Evolutionary conservation across 2,888 invertebrate species (phyloP), one percentile per base, ranked within the genome.

Genomic region (Xanthorhoe spadicearia): DNA sequence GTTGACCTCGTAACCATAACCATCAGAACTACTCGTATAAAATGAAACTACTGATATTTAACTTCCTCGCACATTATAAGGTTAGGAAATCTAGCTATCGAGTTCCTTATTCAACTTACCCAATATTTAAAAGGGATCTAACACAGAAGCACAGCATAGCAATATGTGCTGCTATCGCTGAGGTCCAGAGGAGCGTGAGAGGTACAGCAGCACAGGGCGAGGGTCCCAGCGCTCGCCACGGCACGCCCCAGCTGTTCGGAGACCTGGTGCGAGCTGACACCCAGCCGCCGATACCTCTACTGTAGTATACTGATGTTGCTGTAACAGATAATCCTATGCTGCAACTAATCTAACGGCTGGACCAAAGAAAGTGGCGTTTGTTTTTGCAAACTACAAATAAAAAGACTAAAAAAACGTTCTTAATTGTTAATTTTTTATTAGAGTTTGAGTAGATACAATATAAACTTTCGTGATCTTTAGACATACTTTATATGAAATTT

Each of bases 301-400:
- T 93, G 81, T 86, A 93, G 88, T 93, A 93, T 3, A 92, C 89
- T 71, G 93, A 93, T 58, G 83, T 86, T 1, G 92, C 92, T 93
- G 78, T 0, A 76, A 79, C 8, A 48, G 55, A 52, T 13, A 1
- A 7, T 32, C 3, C 7, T 6, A 32, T 7, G 3, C 6, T 7
- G 32, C 8, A 6, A 32, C 2, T 32, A 32, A 32, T 6, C 0
- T 0, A 32, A 5, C 3, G 0, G 32, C 6, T 32, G 6, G 3
- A 32, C 32, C 6, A 23, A 6, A 35, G 35, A 1, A 6, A 1
- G 35, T 35, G 7, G 1, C 6, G 35, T n/a, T n/a, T n/a, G n/a
- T n/a, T n/a, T n/a, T n/a, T n/a, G n/a, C n/a, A n/a, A n/a, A n/a
- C n/a, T n/a, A n/a, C n/a, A n/a, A n/a, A n/a, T n/a, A n/a, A n/a